These are phyloP conservation scores for Yasuhikotakia modesta DNA, from an alignment of 2,797 vertebrate genomes.

Conservation along the genomic window DNA sequence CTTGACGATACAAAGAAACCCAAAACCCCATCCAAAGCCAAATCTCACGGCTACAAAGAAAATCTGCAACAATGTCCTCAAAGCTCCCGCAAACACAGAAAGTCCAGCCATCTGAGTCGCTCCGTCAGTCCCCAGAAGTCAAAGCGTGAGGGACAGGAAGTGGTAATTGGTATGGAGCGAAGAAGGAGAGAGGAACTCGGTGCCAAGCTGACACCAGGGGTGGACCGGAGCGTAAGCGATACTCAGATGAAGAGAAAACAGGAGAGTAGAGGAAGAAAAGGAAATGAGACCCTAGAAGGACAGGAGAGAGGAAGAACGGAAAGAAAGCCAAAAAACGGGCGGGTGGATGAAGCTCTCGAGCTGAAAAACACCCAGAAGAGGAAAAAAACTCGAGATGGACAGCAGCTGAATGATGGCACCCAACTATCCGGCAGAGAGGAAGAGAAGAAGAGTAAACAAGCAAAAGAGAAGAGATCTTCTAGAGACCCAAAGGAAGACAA, in stretches of 20 bases:
- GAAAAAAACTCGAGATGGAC: slow-evolving; percentile 47
- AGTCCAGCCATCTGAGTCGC: slow-evolving; percentile 71
- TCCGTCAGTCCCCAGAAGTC: slow-evolving; percentile 62
- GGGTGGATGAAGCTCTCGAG: not conserved
- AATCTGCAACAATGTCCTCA: slow-evolving; percentile 61
- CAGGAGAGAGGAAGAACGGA: slow-evolving; percentile 56
- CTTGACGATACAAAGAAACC: slow-evolving; percentile 72
- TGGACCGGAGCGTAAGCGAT: slow-evolving; percentile 59
- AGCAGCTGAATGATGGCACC: slow-evolving; percentile 24
- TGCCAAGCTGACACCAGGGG: slow-evolving; percentile 57
- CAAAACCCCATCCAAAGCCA: slow-evolving; percentile 39
- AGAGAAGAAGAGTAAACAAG: slow-evolving; percentile 51
- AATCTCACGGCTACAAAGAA: slow-evolving; percentile 58
- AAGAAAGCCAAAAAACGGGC: slow-evolving; percentile 54
- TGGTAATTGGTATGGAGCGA: slow-evolving; percentile 59
- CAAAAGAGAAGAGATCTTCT: slow-evolving; percentile 57
- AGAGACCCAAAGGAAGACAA: slow-evolving; percentile 56
- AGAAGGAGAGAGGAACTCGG: slow-evolving; percentile 52
- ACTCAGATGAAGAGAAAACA: slow-evolving; percentile 45
- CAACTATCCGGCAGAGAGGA: slow-evolving; percentile 42
- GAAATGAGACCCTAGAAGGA: slow-evolving; percentile 53
- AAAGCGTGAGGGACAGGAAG: slow-evolving; percentile 62
- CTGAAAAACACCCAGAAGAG: slow-evolving; percentile 52
- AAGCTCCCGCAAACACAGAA: slow-evolving; percentile 72
- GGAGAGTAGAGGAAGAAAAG: slow-evolving; percentile 53